These are phyloP conservation scores for Oxystoma pomonae DNA, from an alignment of 2,888 invertebrate genomes.

Conservation along the genomic window DNA sequence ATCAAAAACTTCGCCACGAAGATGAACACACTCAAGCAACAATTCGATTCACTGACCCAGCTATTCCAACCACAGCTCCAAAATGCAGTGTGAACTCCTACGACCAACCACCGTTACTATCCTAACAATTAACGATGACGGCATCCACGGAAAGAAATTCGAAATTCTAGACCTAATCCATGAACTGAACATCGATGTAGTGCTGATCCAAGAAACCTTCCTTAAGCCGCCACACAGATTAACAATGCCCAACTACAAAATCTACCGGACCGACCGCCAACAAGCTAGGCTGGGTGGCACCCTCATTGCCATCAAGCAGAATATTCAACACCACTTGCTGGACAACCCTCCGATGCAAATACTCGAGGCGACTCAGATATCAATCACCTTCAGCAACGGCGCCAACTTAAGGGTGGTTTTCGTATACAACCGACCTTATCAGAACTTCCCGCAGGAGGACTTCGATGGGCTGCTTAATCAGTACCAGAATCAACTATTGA, in stretches of 20 bases:
- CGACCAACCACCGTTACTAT: not conserved
- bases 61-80: too few relatives aligned
- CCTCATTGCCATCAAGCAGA: not conserved
- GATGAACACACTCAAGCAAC: too few relatives aligned
- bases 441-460: not conserved
- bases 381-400: not conserved
- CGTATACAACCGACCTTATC: not conserved
- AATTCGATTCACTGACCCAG: too few relatives aligned
- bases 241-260: not conserved
- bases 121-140: not conserved
- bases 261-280: not conserved
- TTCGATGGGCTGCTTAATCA: not conserved
- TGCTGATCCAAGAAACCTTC: not conserved
- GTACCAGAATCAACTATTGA: not conserved
- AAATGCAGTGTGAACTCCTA: too few relatives aligned
- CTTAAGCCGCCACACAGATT: not conserved
- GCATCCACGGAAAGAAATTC: not conserved
- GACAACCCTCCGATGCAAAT: not conserved
- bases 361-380: not conserved
- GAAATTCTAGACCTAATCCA: not conserved
- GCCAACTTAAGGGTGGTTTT: not conserved
- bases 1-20: too few relatives aligned
- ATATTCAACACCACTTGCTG: not conserved
- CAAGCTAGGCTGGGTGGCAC: not conserved
- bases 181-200: not conserved